phyloP scores from a whole-genome alignment of 1,140 invertebrate genomes.

The Achatina immaculata region DNA sequence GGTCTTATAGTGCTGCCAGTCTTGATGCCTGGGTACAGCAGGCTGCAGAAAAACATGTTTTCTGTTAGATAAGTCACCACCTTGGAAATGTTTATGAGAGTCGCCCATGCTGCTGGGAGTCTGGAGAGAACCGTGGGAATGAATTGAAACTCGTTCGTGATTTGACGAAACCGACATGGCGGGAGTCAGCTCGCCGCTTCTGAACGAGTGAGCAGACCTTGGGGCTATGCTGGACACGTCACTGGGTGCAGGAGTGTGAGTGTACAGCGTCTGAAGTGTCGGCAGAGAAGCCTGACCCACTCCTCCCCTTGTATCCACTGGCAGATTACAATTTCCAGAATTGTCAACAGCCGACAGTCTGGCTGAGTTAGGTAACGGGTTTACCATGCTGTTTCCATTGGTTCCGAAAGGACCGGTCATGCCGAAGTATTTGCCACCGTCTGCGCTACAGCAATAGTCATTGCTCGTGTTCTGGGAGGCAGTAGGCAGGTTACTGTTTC shows the following conservation, averaged over 20 bases:
- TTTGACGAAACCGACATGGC: constrained; percentile 46
- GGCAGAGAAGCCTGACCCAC: constrained; percentile 39
- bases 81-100: constrained; percentile 35
- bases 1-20: constrained; percentile 60
- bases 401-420: constrained; percentile 41
- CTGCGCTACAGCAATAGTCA: constrained; percentile 73
- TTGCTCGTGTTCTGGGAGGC: constrained; percentile 18
- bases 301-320: neutral
- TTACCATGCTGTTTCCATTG: constrained; percentile 45
- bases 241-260: constrained; percentile 66
- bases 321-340: neutral
- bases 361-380: neutral
- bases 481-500: constrained; percentile 10
- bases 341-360: neutral
- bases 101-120: constrained; percentile 41
- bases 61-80: constrained; percentile 44
- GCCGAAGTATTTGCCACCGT: constrained; percentile 29
- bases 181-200: constrained; percentile 53
- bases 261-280: constrained; percentile 53
- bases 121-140: constrained; percentile 31
- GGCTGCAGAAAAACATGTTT: constrained; percentile 62
- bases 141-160: constrained; percentile 28
- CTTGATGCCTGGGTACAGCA: constrained; percentile 52
- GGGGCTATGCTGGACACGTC: constrained; percentile 64
- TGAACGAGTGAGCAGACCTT: constrained; percentile 35